Conservation (phyloP, 92 coral and sea anemone genomes). For the Bergia sp. region DNA sequence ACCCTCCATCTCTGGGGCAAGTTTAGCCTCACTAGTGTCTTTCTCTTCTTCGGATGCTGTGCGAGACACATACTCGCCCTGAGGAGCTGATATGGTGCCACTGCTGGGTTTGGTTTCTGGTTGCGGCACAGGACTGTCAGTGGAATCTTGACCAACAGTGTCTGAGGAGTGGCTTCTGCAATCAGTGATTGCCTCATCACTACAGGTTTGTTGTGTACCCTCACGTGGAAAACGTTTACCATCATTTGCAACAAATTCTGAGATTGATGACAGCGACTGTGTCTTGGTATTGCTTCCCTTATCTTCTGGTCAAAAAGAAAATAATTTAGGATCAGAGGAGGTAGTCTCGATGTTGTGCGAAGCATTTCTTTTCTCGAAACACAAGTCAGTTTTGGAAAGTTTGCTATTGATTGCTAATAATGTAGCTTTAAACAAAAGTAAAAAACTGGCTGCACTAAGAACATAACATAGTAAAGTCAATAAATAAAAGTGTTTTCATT, state of each 20-base stretch:
- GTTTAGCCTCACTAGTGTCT: neutral
- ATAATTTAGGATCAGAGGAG: neutral
- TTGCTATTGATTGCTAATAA: no score
- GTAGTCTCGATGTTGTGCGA: neutral
- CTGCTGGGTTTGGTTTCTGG: neutral
- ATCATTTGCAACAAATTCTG: neutral
- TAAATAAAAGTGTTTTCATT: no score
- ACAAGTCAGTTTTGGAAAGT: neutral
- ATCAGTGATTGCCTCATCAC: neutral
- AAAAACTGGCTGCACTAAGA: no score
- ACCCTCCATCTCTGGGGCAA: neutral
- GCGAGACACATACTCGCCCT: constrained; percentile 16
- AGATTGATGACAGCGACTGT: constrained; percentile 8
- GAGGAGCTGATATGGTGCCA: constrained; percentile 4
- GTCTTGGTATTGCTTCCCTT: constrained; percentile 20
- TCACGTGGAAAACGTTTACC: neutral
- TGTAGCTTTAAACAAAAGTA: no score
- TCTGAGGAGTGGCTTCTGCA: neutral
- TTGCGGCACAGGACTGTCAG: neutral
- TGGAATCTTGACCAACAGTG: neutral
- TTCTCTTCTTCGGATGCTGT: constrained; percentile 9
- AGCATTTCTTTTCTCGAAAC: neutral
- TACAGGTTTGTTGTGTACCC: neutral
- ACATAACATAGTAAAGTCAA: no score
- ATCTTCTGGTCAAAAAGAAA: neutral